phyloP scores from a whole-genome alignment of 1,140 invertebrate species.

The Monomorium pharaonis region DNA sequence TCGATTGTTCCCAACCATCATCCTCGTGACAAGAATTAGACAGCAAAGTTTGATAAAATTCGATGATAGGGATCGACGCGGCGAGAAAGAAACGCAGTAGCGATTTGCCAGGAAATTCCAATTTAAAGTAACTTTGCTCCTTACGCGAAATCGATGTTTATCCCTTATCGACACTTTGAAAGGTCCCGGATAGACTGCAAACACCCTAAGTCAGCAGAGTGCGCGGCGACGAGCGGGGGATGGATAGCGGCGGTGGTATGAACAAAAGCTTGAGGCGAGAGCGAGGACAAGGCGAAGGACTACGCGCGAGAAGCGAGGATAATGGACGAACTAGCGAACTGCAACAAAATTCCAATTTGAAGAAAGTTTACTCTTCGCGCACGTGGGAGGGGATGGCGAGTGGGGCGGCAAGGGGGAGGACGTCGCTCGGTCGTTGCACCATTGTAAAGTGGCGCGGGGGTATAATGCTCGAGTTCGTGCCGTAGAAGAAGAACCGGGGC shows the following conservation, averaged over 20 bases:
- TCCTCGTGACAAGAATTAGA: not conserved
- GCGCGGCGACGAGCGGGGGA: not conserved
- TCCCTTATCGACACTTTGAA: constrained; percentile 60
- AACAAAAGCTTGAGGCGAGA: constrained; percentile 49
- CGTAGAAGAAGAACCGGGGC: not conserved
- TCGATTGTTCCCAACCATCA: not conserved
- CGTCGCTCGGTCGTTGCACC: constrained; percentile 32
- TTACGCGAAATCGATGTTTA: constrained; percentile 56
- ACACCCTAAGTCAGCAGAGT: constrained; percentile 55
- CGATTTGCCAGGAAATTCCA: constrained; percentile 57
- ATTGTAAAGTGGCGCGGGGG: constrained; percentile 32
- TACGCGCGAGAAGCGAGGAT: constrained; percentile 41
- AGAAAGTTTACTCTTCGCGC: constrained; percentile 49
- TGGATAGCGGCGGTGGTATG: constrained; percentile 30
- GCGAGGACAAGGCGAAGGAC: not conserved
- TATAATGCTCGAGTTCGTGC: constrained; percentile 5
- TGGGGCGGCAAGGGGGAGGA: no score
- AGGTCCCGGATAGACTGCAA: constrained; percentile 56
- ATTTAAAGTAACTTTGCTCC: constrained; percentile 53
- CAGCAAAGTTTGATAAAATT: constrained; percentile 25
- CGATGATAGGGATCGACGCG: constrained; percentile 31
- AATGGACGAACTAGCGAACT: constrained; percentile 58
- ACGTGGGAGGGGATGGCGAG: no score
- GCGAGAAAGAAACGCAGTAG: constrained; percentile 18
- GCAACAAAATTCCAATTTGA: constrained; percentile 60